phyloP scores from a whole-genome alignment of 30 jellyfish, hydroid and myxozoan genomes.

The Rhopilema esculentum region DNA sequence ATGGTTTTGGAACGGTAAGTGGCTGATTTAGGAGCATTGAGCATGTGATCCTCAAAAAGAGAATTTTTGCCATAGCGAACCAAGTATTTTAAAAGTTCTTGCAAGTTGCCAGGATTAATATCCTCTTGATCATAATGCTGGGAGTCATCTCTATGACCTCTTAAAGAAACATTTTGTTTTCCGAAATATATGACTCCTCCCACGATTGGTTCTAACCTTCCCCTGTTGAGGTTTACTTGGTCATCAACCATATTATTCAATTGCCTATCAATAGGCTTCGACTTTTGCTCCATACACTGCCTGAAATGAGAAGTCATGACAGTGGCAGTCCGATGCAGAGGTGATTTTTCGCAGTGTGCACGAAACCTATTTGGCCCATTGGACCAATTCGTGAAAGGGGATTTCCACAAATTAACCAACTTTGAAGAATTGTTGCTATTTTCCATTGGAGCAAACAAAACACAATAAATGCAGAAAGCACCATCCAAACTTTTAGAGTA shows the following conservation, averaged over 20 bases:
- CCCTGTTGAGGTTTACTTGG: conserved; percentile 11
- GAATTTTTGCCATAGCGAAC: not conserved
- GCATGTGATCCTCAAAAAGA: conserved; percentile 25
- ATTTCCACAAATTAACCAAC: conserved; percentile 9
- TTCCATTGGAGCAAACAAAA: conserved; percentile 43
- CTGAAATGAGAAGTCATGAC: conserved; percentile 1
- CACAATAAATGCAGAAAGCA: conserved; percentile 55
- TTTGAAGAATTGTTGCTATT: conserved; percentile 15
- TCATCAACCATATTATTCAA: not conserved
- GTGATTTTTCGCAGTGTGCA: conserved; percentile 45
- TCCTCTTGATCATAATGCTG: not conserved
- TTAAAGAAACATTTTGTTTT: conserved; percentile 3
- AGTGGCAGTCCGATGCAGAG: conserved; percentile 7
- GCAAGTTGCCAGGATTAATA: conserved; percentile 19
- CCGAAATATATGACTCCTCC: conserved; percentile 19
- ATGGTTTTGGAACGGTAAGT: conserved; percentile 72
- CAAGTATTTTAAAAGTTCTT: conserved; percentile 13
- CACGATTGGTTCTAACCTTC: conserved; percentile 40
- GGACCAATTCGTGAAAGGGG: conserved; percentile 44
- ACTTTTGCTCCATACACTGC: not conserved
- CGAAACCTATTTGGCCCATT: not conserved
- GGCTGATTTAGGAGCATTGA: conserved; percentile 67
- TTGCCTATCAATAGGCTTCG: not conserved
- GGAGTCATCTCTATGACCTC: conserved; percentile 49
- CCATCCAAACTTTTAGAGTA: conserved; percentile 44